Conservation (phyloP, 2,888 invertebrate species). For the Pelosia muscerda region DNA sequence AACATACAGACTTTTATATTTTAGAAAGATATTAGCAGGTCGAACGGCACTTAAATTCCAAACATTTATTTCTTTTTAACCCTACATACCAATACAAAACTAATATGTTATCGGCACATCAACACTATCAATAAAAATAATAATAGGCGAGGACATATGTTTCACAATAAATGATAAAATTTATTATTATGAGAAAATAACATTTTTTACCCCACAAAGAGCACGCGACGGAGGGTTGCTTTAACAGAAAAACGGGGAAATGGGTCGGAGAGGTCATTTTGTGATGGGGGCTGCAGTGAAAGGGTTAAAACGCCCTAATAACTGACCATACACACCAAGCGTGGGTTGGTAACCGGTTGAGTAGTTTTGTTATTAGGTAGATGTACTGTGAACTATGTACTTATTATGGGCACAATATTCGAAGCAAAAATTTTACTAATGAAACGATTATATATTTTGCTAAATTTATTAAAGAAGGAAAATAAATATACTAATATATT, state of each 20-base stretch:
- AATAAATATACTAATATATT: neutral
- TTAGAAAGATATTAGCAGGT: neutral
- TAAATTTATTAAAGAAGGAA: neutral
- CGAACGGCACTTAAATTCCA: neutral
- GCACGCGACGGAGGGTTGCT: conserved; percentile 72
- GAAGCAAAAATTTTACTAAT: neutral
- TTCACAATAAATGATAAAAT: conserved; percentile 73
- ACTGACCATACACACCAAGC: conserved; percentile 65
- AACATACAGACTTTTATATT: neutral
- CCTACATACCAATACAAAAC: conserved; percentile 54
- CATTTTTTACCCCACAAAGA: conserved; percentile 70
- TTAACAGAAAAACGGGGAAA: conserved; percentile 74
- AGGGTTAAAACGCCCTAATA: conserved; percentile 82
- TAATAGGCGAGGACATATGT: conserved; percentile 68
- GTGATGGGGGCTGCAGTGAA: conserved; percentile 60
- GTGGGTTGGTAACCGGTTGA: conserved; percentile 44
- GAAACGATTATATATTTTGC: neutral
- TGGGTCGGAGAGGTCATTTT: conserved; percentile 77
- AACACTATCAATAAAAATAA: conserved; percentile 65
- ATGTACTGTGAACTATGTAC: neutral
- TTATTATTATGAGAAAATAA: conserved; percentile 73
- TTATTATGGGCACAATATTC: neutral
- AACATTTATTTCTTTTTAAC: conserved; percentile 18
- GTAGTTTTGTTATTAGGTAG: conserved; percentile 7
- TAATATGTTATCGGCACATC: conserved; percentile 69